phyloP scores from a whole-genome alignment of 2,113 vertebrate species.

The Chascanopsetta lugubris region DNA sequence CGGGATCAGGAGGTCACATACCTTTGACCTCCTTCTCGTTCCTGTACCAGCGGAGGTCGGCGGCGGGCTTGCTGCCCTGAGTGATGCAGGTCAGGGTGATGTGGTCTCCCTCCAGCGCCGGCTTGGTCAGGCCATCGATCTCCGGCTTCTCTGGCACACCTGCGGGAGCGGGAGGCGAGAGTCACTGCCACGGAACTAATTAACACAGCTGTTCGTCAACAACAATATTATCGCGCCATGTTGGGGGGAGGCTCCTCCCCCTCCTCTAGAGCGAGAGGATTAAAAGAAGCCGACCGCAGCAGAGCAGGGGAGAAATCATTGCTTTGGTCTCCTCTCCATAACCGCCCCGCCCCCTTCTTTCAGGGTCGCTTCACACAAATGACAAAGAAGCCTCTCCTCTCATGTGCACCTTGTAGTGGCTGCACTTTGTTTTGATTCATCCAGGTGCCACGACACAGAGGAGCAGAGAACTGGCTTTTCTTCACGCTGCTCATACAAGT shows the following conservation, averaged over 20 bases:
- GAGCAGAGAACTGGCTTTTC: background rate
- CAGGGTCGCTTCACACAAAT: constrained; percentile 22
- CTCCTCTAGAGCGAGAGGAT: constrained; percentile 43
- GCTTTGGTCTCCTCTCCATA: constrained; percentile 4
- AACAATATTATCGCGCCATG: constrained; percentile 33
- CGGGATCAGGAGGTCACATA: constrained; percentile 56
- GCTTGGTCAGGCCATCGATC: constrained; percentile 93
- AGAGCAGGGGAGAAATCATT: constrained; percentile 12
- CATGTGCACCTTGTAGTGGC: background rate
- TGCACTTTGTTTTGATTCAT: background rate
- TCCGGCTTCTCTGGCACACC: constrained; percentile 96
- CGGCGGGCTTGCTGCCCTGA: constrained; percentile 96
- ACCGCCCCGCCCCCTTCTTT: background rate
- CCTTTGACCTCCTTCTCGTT: constrained; percentile 98
- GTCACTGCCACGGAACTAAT: constrained; percentile 33
- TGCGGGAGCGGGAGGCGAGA: constrained; percentile 64
- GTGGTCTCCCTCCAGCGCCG: constrained; percentile 92
- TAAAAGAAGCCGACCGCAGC: constrained; percentile 15
- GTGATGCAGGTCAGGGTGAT: constrained; percentile 97
- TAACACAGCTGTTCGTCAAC: constrained; percentile 39
- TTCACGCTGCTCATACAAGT: constrained; percentile 7
- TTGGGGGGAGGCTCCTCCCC: constrained; percentile 37
- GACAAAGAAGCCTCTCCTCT: constrained; percentile 13
- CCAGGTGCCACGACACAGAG: background rate
- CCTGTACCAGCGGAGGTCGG: constrained; percentile 97